Evolutionary conservation across 1,140 invertebrate species (phyloP), one percentile per base, ranked within the genome.

Genomic region (Lethocerus indicus): DNA sequence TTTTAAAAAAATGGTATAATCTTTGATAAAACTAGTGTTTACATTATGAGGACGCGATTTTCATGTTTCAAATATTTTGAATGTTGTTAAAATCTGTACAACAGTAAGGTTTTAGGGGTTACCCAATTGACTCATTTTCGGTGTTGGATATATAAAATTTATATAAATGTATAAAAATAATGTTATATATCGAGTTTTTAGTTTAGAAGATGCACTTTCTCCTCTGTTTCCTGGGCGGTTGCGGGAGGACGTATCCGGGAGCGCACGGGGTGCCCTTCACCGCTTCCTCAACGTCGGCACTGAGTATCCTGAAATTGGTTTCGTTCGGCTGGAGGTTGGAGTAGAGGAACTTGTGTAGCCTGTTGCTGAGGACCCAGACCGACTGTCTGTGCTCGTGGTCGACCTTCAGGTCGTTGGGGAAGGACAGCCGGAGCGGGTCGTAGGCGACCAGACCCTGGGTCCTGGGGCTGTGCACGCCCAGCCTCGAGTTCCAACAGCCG

Each of bases 401-500:
- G 0, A 85, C 64, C 64, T 78, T 79, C 26, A 87, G 62, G 56
- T 87, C 83, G 57, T 87, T 86, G 0, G 83, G 82, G 58, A 86
- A 87, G 13, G 79, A 65, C 6, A 87, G 60, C 0, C 75, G 74
- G 6, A 69, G 64, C 2, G 67, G 67, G 54, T 75, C 73, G 4
- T 63, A 58, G 0, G 75, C 74, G 2, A 83, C 62, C 0, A 81
- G 65, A 1, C 74, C 74, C 29, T 74, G 63, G 58, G 78, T 78
- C 5, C 64, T 61, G n/a, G 70, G 71, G 37, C 64, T 66, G 27
- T 55, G 54, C 1, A 16, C 16, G 18, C 47, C 47, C 7, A 48
- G 35, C 0, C 44, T 20, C 0, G 75, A 78, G 57, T 87, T 76
- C 83, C 83, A 87, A 58, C 84, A 87, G 32, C 79, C 83, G 1